These are phyloP conservation scores for Trichoplusia ni DNA, from an alignment of 1,140 invertebrate genomes.

Conservation along the genomic window DNA sequence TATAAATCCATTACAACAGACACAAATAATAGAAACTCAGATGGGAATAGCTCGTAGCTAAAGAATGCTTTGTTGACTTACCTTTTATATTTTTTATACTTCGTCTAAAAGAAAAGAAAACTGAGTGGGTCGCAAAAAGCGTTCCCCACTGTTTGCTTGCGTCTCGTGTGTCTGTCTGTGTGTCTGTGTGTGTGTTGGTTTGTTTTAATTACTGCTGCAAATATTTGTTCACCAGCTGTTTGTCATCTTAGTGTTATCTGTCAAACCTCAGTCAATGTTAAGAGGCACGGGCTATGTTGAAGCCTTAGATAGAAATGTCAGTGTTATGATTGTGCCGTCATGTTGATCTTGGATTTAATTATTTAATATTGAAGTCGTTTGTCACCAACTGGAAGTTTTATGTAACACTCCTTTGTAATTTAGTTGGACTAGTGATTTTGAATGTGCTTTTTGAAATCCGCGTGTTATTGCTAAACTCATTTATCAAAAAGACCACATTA, in stretches of 20 bases:
- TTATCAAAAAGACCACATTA: no score
- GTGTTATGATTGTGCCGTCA: slow-evolving; percentile 34
- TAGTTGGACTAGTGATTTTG: no score
- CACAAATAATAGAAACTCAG: no score
- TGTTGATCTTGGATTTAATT: no score
- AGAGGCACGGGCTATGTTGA: slow-evolving; percentile 62
- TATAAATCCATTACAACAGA: no score
- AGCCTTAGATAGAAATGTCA: slow-evolving; percentile 27
- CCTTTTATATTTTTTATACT: slow-evolving; percentile 20
- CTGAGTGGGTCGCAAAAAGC: slow-evolving; percentile 42
- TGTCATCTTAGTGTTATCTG: slow-evolving; percentile 77
- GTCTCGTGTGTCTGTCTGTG: slow-evolving; percentile 45
- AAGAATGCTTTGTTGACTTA: slow-evolving; percentile 16
- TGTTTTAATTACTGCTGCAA: slow-evolving; percentile 72
- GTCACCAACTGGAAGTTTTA: not conserved
- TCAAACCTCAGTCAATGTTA: slow-evolving; percentile 79
- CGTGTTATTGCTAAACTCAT: no score
- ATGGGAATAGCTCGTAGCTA: not conserved
- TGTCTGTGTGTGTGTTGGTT: no score
- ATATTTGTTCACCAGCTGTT: slow-evolving; percentile 75
- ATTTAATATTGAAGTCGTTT: not conserved
- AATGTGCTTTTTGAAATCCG: no score
- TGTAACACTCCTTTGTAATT: no score
- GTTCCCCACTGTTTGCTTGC: slow-evolving; percentile 51
- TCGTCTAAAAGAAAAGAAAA: slow-evolving; percentile 29